Evolutionary conservation across 2,113 vertebrate species (phyloP).

Genomic region (Carettochelys insculpta): DNA sequence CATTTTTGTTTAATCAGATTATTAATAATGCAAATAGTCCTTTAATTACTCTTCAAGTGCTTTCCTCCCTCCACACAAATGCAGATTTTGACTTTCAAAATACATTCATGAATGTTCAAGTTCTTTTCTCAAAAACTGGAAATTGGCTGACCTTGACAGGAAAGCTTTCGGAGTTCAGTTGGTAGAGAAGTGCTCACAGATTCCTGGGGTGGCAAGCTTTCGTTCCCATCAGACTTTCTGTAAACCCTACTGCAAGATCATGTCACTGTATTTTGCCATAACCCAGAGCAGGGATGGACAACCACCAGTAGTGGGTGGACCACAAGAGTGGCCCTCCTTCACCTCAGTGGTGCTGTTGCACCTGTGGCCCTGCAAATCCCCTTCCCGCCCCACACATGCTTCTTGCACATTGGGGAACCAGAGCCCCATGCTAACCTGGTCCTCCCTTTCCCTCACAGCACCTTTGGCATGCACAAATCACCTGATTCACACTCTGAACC

Average conservation of each 20-base stretch:
- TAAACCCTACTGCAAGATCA: neutral
- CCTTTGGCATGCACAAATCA: no score
- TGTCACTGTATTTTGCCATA: neutral
- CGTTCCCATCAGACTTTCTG: neutral
- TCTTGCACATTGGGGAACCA: no score
- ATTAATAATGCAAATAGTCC: constrained; percentile 56
- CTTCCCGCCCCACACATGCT: no score
- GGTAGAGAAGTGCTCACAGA: neutral
- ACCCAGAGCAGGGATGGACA: neutral
- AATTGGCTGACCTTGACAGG: neutral
- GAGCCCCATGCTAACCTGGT: no score
- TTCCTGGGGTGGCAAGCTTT: neutral
- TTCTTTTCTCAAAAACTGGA: neutral
- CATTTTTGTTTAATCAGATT: constrained; percentile 59
- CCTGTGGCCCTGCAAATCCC: no score
- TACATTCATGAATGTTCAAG: neutral
- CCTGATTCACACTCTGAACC: no score
- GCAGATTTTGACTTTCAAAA: constrained; percentile 38
- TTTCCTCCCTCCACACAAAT: constrained; percentile 14
- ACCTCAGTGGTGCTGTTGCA: no score
- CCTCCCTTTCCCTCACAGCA: no score
- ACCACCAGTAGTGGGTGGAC: no score
- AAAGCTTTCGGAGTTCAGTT: neutral
- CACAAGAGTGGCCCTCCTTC: no score
- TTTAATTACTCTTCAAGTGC: constrained; percentile 49